Percentiles rank a stretch among this genome's conserved stretches.
These are phyloP conservation scores for Pomacea canaliculata DNA, from an alignment of 2,888 invertebrate genomes.

Conservation along the genomic window DNA sequence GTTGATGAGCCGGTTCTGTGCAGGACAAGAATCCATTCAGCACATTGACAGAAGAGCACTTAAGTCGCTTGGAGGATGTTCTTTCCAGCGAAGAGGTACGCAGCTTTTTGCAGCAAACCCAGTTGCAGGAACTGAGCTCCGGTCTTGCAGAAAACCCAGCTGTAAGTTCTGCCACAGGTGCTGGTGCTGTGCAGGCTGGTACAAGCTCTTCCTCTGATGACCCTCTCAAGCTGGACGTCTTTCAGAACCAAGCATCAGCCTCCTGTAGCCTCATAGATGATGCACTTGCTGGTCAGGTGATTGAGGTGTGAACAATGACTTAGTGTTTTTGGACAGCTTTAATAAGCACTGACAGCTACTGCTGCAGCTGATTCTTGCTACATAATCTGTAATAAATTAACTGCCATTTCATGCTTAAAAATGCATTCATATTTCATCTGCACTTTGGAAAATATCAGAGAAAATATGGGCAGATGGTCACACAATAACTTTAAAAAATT, in stretches of 20 bases:
- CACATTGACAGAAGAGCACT: slow-evolving; percentile 57
- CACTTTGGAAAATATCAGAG: no score
- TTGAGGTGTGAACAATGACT: slow-evolving; percentile 18
- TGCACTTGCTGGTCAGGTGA: slow-evolving; percentile 25
- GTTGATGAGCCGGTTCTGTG: no score
- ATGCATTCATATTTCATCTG: no score
- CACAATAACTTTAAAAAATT: no score
- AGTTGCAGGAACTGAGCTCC: slow-evolving; percentile 22
- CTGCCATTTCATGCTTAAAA: no score
- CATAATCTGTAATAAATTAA: no score
- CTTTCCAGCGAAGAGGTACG: slow-evolving; percentile 54
- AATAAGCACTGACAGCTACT: no score
- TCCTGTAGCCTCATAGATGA: slow-evolving; percentile 20
- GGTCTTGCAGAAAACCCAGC: slow-evolving; percentile 5
- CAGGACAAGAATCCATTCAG: slow-evolving; percentile 61
- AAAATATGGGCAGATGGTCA: no score
- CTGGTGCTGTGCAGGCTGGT: background rate
- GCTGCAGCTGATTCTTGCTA: no score
- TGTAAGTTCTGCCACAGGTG: slow-evolving; percentile 9
- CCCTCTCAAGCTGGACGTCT: slow-evolving; percentile 31
- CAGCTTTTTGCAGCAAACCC: slow-evolving; percentile 51
- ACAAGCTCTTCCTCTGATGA: slow-evolving; percentile 25
- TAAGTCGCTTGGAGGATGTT: slow-evolving; percentile 57
- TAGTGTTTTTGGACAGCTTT: no score
- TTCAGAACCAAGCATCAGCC: slow-evolving; percentile 28